phyloP scores from a whole-genome alignment of 2,888 invertebrate species.

The Chymomyza amoena region DNA sequence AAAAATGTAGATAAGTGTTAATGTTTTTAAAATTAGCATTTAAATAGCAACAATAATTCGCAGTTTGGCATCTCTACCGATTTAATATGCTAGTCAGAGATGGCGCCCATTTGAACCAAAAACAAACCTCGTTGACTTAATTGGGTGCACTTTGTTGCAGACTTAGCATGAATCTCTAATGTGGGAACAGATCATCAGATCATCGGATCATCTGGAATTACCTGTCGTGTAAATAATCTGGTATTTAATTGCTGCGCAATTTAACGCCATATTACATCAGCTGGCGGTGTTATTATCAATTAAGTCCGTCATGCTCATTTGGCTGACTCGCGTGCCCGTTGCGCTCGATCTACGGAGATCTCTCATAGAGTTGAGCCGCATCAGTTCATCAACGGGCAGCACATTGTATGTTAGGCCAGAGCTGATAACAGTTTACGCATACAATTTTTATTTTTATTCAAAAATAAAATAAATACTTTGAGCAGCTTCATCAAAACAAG shows the following conservation, averaged over 20 bases:
- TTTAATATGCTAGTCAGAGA: background rate
- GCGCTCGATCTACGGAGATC: background rate
- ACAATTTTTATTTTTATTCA: background rate
- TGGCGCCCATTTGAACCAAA: background rate
- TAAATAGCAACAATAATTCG: background rate
- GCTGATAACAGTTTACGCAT: background rate
- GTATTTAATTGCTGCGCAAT: background rate
- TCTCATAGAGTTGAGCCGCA: background rate
- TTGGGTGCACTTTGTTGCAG: background rate
- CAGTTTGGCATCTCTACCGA: background rate
- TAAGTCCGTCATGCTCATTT: background rate
- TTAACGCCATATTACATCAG: conserved; percentile 1
- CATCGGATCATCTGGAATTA: background rate
- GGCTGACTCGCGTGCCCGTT: background rate
- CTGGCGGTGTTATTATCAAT: background rate
- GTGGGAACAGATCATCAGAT: background rate
- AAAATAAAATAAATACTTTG: background rate
- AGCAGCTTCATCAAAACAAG: background rate
- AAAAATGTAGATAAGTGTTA: background rate
- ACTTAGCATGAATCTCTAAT: background rate
- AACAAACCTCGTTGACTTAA: background rate
- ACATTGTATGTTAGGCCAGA: background rate
- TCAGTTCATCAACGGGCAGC: background rate
- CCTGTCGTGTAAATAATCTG: background rate
- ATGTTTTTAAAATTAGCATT: background rate